Base-by-base conservation (phyloP, 2,888 invertebrate genomes). In the Agriotes lineatus region DNA sequence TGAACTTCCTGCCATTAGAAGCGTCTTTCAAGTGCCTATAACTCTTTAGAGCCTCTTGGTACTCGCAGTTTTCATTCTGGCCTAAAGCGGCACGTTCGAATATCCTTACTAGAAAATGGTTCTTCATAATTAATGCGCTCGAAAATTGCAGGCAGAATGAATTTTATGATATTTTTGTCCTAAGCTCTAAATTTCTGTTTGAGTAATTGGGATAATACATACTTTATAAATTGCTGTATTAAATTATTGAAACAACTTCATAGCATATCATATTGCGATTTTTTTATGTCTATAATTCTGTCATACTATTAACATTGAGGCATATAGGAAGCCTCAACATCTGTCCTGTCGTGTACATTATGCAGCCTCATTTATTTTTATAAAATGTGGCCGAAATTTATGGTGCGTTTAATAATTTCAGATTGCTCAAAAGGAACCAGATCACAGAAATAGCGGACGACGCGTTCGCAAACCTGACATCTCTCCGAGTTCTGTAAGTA, bases 401-500 rank as follows among this genome's bases (percentile, higher is more conserved):
- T 52, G 19, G 5, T 37, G 50, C n/a, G 19, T 57, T 52, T 59
- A 74, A 70, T 71, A 76, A 71, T 87, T 86, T 70, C 89, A 97
- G 96, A 82, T 89, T 95, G 80, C 88, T 97, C 82, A 93, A 93
- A 82, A 88, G 94, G 81, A 97, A 97, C 88, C 91, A 91, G 85
- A 93, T 97, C 82, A 86, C 88, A 73, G 86, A 88, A 82, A 92
- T 97, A 79, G 90, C 92, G 76, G 90, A 90, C 76, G 89, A 90
- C 76, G 94, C 95, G 65, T 96, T 97, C 84, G 85, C 86, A 76
- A 91, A 92, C 85, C 87, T 96, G 78, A 91, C 91, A 69, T 90
- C 90, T 75, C 88, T 97, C 72, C 89, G 91, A 84, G 91, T 95
- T 77, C 85, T 97, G 96, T 97, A 88, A 95, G 96, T 94, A 87